Evolutionary conservation across 1,140 invertebrate species (phyloP), one percentile per base, ranked within the genome.

Genomic region (Goniozus legneri): DNA sequence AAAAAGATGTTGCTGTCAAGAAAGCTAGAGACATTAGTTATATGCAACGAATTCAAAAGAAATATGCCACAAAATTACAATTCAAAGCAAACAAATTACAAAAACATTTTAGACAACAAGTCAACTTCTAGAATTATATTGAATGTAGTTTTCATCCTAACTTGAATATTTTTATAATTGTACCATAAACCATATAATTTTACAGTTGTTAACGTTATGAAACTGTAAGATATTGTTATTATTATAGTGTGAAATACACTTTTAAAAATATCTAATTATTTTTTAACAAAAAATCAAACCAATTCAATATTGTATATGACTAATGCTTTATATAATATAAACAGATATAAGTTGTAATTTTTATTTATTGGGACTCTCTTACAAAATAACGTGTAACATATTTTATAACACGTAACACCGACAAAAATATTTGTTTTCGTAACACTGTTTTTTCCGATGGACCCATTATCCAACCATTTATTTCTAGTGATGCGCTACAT

Each of bases 1-100:
- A 89, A 35, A 84, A 84, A 57, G 80, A 82, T 48, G 64, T 77
- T 12, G 80, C 79, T 18, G 80, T 62, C 39, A 85, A 89, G 72
- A 91, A 88, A 78, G 88, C 84, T 0, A 82, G 86, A 44, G 93
- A 97, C 71, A 82, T 95, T 16, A 84, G 85, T 47, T 89, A 85
- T 52, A 87, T 95, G 83, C 87, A 91, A 57, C 79, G 84, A 53
- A 71, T 91, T n/a, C 86, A 92, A 52, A 77, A 84, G 0, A 91
- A 87, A 68, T 85, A 85, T 70, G 76, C 78, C 30, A 84, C 87
- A 65, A 84, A 89, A 61, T 65, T 95, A 20, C 87, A 90, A 15
- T 67, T 88, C 8, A 91, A 89, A 65, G 84, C 82, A 2, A 96
- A 97, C 64, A 93, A 92, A 71, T 75, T 93, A 36, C 92, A 94